Evolutionary conservation across 2,888 invertebrate species (phyloP).

Genomic region (Mechanitis messenoides): DNA sequence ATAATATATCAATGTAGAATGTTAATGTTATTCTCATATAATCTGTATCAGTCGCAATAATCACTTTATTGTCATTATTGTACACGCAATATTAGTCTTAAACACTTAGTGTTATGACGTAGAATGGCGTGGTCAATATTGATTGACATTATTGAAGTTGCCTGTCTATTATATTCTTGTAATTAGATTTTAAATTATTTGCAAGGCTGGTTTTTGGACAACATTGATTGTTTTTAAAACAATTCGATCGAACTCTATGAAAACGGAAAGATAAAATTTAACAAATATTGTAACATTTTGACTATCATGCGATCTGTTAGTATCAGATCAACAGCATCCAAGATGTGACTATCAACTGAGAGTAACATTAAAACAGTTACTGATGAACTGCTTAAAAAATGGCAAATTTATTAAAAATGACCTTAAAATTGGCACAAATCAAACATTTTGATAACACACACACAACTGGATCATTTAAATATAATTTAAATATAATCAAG

Average conservation of each 20-base stretch:
- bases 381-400: conserved; percentile 7
- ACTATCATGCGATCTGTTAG: too few relatives aligned
- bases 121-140: conserved; percentile 10
- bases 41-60: conserved; percentile 8
- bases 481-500: too few relatives aligned
- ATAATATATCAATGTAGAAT: conserved; percentile 5
- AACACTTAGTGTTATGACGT: conserved; percentile 6
- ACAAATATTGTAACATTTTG: too few relatives aligned
- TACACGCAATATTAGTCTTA: conserved; percentile 9
- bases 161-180: conserved; percentile 19
- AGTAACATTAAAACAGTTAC: not conserved
- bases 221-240: too few relatives aligned
- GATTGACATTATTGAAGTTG: conserved; percentile 2
- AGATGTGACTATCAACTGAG: too few relatives aligned
- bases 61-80: conserved; percentile 3
- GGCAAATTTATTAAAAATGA: not conserved
- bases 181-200: conserved; percentile 17
- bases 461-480: too few relatives aligned
- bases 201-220: conserved; percentile 2
- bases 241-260: too few relatives aligned
- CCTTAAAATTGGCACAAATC: too few relatives aligned
- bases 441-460: too few relatives aligned
- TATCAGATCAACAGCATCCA: too few relatives aligned
- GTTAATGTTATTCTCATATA: conserved; percentile 7
- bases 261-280: too few relatives aligned